phyloP scores from a whole-genome alignment of 2,888 invertebrate species.

The Drosophila differens region DNA sequence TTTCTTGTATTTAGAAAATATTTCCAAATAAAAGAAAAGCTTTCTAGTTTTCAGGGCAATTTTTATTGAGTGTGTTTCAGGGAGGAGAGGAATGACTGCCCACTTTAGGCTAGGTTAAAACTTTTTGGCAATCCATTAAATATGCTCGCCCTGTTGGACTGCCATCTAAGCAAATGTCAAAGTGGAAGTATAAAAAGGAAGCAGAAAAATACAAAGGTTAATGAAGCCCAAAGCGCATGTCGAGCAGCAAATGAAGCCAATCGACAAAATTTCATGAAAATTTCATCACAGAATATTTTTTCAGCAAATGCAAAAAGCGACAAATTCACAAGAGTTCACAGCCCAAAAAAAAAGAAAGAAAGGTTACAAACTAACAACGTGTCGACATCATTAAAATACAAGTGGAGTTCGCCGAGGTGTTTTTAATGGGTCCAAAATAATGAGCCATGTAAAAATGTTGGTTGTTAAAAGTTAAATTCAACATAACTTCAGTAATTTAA shows the following conservation, averaged over 20 bases:
- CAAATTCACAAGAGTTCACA: constrained; percentile 1
- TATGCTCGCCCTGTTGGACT: constrained; percentile 47
- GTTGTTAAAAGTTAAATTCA: neutral
- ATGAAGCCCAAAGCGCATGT: constrained; percentile 75
- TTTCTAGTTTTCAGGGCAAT: accelerated
- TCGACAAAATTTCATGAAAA: constrained; percentile 39
- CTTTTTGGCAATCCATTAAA: constrained; percentile 70
- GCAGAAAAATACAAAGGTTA: constrained; percentile 53
- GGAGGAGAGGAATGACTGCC: neutral
- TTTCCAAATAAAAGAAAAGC: neutral
- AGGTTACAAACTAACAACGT: neutral
- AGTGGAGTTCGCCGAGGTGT: neutral
- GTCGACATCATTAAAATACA: constrained; percentile 24
- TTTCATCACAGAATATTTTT: constrained; percentile 1
- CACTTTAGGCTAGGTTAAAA: constrained; percentile 29
- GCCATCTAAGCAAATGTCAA: constrained; percentile 49
- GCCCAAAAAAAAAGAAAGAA: neutral
- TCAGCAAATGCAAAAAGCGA: constrained; percentile 19
- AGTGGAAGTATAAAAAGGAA: constrained; percentile 9
- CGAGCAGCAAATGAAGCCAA: constrained; percentile 72
- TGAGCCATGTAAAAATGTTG: constrained; percentile 1
- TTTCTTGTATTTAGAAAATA: too few relatives aligned
- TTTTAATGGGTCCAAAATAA: constrained; percentile 2
- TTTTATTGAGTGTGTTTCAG: neutral
- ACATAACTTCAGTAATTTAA: neutral